phyloP scores from a whole-genome alignment of 2,113 vertebrate genomes.

The Coturnix japonica region DNA sequence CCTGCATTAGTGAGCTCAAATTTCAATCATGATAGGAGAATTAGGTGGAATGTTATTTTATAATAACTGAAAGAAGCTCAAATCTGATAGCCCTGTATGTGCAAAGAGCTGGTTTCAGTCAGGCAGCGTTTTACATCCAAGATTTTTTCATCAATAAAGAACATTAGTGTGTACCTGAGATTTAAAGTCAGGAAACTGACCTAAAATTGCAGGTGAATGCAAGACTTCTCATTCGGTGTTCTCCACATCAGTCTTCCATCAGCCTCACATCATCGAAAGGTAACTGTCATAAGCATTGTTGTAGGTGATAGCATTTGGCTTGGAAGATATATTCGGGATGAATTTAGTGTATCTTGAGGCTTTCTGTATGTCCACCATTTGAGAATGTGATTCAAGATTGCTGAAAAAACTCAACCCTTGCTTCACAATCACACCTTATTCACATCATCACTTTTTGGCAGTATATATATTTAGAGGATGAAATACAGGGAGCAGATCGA shows the following conservation, averaged over 20 bases:
- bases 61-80: neutral
- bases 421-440: too few species aligned
- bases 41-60: slow-evolving; percentile 80
- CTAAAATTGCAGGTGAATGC: neutral
- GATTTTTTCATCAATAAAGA: neutral
- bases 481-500: too few species aligned
- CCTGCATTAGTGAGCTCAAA: slow-evolving; percentile 68
- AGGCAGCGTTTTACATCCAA: neutral
- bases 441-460: too few species aligned
- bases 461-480: too few species aligned
- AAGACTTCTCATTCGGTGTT: neutral
- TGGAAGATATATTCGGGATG: neutral
- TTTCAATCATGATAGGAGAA: slow-evolving; percentile 79
- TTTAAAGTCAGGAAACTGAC: neutral
- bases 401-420: too few species aligned
- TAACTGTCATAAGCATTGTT: neutral
- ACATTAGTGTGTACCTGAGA: neutral
- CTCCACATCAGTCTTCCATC: neutral
- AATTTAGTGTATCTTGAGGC: neutral
- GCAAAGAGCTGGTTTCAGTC: neutral
- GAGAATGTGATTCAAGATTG: too few species aligned
- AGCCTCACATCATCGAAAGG: neutral
- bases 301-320: neutral
- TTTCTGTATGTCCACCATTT: neutral
- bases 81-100: neutral